These are phyloP conservation scores for Eristalis arbustorum DNA, from an alignment of 2,888 invertebrate genomes.

Conservation along the genomic window DNA sequence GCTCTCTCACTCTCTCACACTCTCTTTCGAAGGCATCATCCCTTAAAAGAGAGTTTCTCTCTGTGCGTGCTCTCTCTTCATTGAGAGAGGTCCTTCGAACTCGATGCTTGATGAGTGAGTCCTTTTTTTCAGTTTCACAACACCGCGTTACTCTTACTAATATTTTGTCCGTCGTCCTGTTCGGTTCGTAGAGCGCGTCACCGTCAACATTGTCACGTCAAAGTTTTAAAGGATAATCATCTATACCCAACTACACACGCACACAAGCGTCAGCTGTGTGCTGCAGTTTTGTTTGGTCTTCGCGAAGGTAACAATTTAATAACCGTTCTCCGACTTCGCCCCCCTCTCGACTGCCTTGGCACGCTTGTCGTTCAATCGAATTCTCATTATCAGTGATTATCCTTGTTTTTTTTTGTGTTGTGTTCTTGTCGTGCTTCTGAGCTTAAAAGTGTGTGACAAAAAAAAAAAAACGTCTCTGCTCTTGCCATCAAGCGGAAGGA, in stretches of 20 bases:
- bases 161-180: constrained; percentile 57
- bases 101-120: constrained; percentile 26
- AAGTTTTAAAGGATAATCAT: constrained; percentile 14
- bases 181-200: constrained; percentile 58
- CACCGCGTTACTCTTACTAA: constrained; percentile 55
- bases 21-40: neutral
- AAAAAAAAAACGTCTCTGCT: too few species aligned
- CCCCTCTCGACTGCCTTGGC: too few species aligned
- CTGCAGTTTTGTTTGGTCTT: neutral
- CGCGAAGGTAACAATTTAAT: too few species aligned
- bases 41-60: neutral
- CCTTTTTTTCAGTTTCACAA: constrained; percentile 29
- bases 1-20: neutral
- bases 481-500: neutral
- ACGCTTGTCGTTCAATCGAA: neutral
- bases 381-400: constrained; percentile 53
- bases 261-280: neutral
- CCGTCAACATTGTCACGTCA: neutral
- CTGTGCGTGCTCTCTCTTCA: constrained; percentile 8
- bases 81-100: constrained; percentile 30
- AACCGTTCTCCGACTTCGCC: too few species aligned
- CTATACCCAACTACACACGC: neutral
- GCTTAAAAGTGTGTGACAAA: too few species aligned
- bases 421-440: neutral
- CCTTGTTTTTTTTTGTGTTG: neutral